Evolutionary conservation across 1,140 invertebrate species (phyloP), one percentile per base, ranked within the genome.

Genomic region (Episyrphus balteatus): DNA sequence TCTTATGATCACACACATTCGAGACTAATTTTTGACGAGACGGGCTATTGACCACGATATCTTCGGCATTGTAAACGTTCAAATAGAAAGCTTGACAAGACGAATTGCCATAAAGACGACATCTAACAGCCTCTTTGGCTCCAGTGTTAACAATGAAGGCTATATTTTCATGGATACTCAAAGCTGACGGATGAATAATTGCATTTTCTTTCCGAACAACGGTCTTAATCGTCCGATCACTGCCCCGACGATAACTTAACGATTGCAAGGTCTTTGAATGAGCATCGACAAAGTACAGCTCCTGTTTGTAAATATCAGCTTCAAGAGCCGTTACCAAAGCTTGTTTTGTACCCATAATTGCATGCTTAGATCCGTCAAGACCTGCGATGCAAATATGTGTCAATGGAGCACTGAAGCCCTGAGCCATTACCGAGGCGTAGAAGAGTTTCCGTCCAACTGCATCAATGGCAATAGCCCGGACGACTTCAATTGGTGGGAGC

Each of bases 241-340:
- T 75, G 10, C 46, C 47, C 9, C n/a, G 8, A 1, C 31, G 33
- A 13, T 86, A 77, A 49, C 74, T 73, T n/a, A 82, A 70, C 42
- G 73, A 70, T 57, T 82, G 75, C 15, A 91, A 75, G 9, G 71
- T 72, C 45, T 73, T 75, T 11, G 59, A 58, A 60, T 73, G 77
- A 50, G 77, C 68, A 59, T 87, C 84, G 0, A 76, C 71, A 63
- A 79, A 84, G 58, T 88, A 91, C 1, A 91, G 55, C 34, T 72
- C 57, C 48, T 74, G 70, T 48, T 75, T 78, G 47, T 81, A 73
- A 42, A 76, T 70, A 70, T 90, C 85, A 31, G 77, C 72, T 1
- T 82, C 72, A 1, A 91, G 51, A 0, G 81, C 81, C 2, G 73
- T 74, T 12, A 88, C 78, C 56, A 78, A 75, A 9, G 72, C 67